phyloP scores from a whole-genome alignment of 2,797 vertebrate genomes.

The Syngnathus acus region DNA sequence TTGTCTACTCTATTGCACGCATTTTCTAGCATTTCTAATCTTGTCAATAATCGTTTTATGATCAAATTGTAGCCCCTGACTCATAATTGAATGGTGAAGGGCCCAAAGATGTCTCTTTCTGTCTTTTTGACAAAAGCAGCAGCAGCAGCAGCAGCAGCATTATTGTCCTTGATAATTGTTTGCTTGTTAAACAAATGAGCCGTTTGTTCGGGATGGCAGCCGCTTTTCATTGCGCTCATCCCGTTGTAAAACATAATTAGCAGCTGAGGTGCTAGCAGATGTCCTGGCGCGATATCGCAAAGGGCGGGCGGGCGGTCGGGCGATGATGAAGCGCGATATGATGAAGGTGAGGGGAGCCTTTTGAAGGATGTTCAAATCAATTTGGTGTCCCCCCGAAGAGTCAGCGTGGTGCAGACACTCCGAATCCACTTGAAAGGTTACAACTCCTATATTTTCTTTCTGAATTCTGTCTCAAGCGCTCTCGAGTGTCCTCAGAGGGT shows the following conservation, averaged over 20 bases:
- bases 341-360: conserved; percentile 29
- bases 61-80: no score
- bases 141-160: background rate
- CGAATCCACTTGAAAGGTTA: conserved; percentile 51
- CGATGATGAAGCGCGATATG: conserved; percentile 30
- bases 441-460: conserved; percentile 23
- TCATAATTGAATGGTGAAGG: no score
- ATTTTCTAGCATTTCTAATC: no score
- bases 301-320: background rate
- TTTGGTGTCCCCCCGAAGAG: conserved; percentile 10
- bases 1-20: no score
- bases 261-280: conserved; percentile 11
- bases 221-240: background rate
- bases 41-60: no score
- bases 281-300: conserved; percentile 18
- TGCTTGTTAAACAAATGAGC: conserved; percentile 7
- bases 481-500: background rate
- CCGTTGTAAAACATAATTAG: conserved; percentile 6
- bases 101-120: background rate
- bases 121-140: background rate
- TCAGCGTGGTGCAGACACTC: conserved; percentile 11
- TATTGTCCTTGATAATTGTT: background rate
- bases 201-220: background rate
- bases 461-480: conserved; percentile 28
- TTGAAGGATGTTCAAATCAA: conserved; percentile 36